phyloP scores from a whole-genome alignment of 2,888 invertebrate species.

The Sphecodes monilicornis region DNA sequence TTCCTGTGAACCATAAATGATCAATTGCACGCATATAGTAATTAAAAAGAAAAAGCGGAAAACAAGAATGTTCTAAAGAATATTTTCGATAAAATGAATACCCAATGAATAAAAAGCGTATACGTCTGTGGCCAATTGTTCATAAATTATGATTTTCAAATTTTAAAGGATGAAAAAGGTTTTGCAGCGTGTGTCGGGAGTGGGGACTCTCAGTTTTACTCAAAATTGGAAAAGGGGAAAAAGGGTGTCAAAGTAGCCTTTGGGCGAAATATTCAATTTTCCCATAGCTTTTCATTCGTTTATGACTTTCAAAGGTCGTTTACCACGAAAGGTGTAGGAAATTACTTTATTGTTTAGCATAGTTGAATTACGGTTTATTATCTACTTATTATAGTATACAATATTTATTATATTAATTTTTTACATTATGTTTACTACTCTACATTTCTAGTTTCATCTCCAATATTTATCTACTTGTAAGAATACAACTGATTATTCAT shows the following conservation, averaged over 20 bases:
- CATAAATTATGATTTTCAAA: not conserved
- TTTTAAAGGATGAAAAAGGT: not conserved
- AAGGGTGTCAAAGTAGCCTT: conserved; percentile 3
- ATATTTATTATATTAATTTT: not conserved
- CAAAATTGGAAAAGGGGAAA: not conserved
- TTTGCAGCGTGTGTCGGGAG: not conserved
- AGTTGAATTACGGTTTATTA: not conserved
- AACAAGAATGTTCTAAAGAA: not conserved
- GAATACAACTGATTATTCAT: not conserved
- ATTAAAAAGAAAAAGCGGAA: not conserved
- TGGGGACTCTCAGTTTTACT: not conserved
- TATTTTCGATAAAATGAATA: not conserved
- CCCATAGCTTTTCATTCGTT: not conserved
- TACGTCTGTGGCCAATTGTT: not conserved
- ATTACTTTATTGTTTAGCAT: not conserved
- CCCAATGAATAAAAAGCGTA: not conserved
- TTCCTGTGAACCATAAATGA: not conserved
- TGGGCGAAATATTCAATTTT: conserved; percentile 12
- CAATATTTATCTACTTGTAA: not conserved
- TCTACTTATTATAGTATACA: not conserved
- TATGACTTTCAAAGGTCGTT: not conserved
- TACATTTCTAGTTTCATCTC: not conserved
- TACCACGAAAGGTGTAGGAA: not conserved
- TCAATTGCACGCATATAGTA: not conserved
- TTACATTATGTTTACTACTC: not conserved